Evolutionary conservation across 2,797 vertebrate species (phyloP).

Genomic region (Babyrousa celebensis): DNA sequence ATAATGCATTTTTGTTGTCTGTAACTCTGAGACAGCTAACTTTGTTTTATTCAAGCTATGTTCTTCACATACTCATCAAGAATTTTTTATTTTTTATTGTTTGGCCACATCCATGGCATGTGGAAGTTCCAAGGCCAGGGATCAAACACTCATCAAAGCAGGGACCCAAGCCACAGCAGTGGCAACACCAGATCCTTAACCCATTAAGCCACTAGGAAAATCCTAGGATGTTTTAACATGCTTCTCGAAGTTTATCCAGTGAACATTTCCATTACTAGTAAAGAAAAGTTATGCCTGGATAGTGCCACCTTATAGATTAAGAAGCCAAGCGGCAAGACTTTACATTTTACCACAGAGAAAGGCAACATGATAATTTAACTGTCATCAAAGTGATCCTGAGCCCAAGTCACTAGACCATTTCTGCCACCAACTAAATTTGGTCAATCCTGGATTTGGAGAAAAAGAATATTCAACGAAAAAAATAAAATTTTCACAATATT

Average conservation of each 20-base stretch:
- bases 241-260: constrained; percentile 18
- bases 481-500: constrained; percentile 42
- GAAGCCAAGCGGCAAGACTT: neutral
- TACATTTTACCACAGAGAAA: constrained; percentile 33
- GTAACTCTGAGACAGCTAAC: constrained; percentile 61
- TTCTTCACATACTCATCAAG: neutral
- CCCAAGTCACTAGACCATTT: neutral
- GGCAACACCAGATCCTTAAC: too few relatives aligned
- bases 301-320: constrained; percentile 8
- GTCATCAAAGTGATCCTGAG: constrained; percentile 30
- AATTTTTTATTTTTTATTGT: neutral
- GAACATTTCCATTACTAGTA: neutral
- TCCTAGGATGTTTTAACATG: neutral
- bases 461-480: constrained; percentile 63
- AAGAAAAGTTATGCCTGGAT: neutral
- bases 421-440: constrained; percentile 13
- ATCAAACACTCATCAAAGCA: too few relatives aligned
- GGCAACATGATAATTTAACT: constrained; percentile 32
- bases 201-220: too few relatives aligned
- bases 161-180: too few relatives aligned
- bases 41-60: constrained; percentile 50
- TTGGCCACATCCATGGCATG: too few relatives aligned
- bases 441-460: constrained; percentile 1
- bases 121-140: too few relatives aligned
- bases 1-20: constrained; percentile 78